Conservation (phyloP, 2,113 vertebrate species). For the Axis porcinus region DNA sequence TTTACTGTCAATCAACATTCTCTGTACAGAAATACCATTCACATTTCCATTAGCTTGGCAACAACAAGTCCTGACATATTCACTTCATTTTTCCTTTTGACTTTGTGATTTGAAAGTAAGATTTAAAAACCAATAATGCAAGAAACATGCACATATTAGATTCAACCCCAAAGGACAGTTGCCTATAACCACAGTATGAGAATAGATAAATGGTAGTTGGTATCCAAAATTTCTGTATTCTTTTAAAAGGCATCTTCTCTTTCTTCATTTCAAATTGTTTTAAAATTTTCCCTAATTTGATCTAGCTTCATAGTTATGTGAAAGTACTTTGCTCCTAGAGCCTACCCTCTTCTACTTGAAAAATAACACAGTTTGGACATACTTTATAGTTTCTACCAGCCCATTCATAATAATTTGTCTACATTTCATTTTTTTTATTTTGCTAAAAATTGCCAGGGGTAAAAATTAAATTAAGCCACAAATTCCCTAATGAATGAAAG, state of each 20-base stretch:
- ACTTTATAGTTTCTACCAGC: not conserved
- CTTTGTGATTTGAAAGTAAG: slow-evolving; percentile 47
- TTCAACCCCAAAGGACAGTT: not conserved
- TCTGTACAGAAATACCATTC: slow-evolving; percentile 19
- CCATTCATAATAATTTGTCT: not conserved
- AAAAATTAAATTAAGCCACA: slow-evolving; percentile 14
- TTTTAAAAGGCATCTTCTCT: not conserved
- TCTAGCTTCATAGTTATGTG: not conserved
- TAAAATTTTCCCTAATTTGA: not conserved
- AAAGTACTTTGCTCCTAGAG: not conserved
- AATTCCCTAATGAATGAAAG: slow-evolving; percentile 17
- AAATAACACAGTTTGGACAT: not conserved
- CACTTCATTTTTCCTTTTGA: slow-evolving; percentile 21
- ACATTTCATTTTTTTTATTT: slow-evolving; percentile 32
- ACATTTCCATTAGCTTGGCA: slow-evolving; percentile 7
- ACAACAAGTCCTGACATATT: not conserved
- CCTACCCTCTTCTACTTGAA: not conserved
- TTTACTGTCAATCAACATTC: slow-evolving; percentile 31
- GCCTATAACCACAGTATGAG: not conserved
- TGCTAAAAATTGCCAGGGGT: not conserved
- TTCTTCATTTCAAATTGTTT: not conserved
- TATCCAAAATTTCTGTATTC: not conserved
- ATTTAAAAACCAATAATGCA: slow-evolving; percentile 3
- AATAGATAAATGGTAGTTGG: not conserved
- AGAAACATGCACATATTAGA: slow-evolving; percentile 22